These are phyloP conservation scores for Neopelma chrysocephalum DNA, from an alignment of 2,797 vertebrate genomes.

Conservation along the genomic window DNA sequence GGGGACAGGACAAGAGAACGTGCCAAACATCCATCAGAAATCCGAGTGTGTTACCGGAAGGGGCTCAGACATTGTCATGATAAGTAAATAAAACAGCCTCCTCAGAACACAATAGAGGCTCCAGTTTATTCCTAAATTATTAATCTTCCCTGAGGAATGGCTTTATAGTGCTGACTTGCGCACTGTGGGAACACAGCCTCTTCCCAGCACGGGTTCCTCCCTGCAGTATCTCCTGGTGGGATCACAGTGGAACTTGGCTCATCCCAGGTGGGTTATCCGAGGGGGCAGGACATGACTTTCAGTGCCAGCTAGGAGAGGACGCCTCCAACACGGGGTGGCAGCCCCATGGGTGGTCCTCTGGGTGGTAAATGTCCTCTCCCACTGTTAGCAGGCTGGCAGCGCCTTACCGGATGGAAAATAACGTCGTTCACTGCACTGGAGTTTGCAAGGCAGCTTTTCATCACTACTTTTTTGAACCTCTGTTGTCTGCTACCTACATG, in stretches of 20 bases:
- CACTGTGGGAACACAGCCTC: background rate
- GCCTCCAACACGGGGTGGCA: background rate
- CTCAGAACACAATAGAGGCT: constrained; percentile 29
- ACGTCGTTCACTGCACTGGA: rapidly evolving
- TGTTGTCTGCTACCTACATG: background rate
- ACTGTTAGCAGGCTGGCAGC: background rate
- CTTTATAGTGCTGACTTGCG: background rate
- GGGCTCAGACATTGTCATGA: background rate
- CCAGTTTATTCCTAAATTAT: constrained; percentile 23
- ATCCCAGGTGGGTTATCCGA: rapidly evolving
- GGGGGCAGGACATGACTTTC: background rate
- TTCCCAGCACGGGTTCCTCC: background rate
- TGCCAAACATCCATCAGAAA: background rate
- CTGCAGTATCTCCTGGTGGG: background rate
- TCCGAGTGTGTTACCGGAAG: background rate
- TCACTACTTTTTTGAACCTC: background rate
- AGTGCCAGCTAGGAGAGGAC: background rate
- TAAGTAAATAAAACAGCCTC: background rate
- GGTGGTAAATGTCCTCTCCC: background rate
- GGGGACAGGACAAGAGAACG: background rate
- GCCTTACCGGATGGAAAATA: background rate
- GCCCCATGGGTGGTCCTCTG: background rate
- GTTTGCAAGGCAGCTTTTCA: background rate
- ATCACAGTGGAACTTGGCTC: background rate
- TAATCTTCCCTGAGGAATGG: background rate